A percentile compares a stretch with the other conserved stretches of the same genome.
Conservation (phyloP, 2,888 invertebrate genomes). For the Cosmia trapezina region DNA sequence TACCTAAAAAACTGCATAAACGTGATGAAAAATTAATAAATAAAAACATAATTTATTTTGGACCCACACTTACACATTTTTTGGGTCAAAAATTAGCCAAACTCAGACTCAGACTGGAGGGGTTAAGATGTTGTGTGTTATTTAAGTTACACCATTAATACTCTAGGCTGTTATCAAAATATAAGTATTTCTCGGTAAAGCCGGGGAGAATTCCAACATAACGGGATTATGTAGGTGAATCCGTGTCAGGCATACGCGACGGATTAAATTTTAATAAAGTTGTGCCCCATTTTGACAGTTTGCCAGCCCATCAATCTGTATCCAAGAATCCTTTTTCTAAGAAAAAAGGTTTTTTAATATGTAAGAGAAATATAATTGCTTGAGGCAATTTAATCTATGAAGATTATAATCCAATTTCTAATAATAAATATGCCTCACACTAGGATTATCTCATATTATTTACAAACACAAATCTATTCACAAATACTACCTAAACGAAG, state of each 20-base stretch:
- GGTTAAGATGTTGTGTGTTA: too few species aligned
- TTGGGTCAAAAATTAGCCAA: too few species aligned
- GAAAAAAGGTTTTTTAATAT: background rate
- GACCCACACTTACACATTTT: too few species aligned
- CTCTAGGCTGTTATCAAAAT: background rate
- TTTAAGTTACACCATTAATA: background rate
- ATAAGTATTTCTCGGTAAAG: constrained; percentile 9
- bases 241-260: constrained; percentile 4
- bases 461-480: background rate
- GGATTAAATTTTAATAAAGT: constrained; percentile 46
- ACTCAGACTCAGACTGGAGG: too few species aligned
- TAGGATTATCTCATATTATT: background rate
- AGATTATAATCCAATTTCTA: background rate
- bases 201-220: constrained; percentile 1
- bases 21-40: background rate
- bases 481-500: too few species aligned
- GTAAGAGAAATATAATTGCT: background rate
- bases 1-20: background rate
- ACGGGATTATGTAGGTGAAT: constrained; percentile 25
- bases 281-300: constrained; percentile 22
- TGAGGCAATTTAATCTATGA: background rate
- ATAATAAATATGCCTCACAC: too few species aligned
- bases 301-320: background rate
- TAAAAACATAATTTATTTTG: too few species aligned
- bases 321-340: constrained; percentile 1